Evolutionary conservation across 2,113 vertebrate genomes (phyloP), one percentile per base, ranked within the genome.

Genomic region (Heterotis niloticus): DNA sequence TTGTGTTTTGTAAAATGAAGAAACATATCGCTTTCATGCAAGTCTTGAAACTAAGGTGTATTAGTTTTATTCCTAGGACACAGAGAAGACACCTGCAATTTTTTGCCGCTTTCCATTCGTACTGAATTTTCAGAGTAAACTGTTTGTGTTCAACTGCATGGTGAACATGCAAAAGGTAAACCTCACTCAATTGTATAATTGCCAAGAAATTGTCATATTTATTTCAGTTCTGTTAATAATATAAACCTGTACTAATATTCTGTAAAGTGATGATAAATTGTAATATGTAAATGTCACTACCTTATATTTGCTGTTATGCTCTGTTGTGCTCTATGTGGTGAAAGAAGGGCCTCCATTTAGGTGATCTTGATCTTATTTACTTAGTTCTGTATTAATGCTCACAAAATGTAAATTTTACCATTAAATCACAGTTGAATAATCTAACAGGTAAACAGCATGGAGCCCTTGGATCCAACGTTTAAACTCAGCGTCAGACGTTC

Each of bases 51-150:
- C 52, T 56, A 64, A 16, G 44, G 11, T 68, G 23, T 59, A 51
- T 7, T 44, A 16, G 75, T 82, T 81, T 64, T 26, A 70, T 18
- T 78, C 76, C 5, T 60, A 92, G 90, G 87, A 90, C 57, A 62
- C 81, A 0, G 13, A 14, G 0, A 0, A 62, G 1, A 81, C 78
- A 7, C 86, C 88, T 0, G 80, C 62, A 65, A 87, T 89, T 81
- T 91, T 91, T 80, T 91, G 88, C 77, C 85, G 76, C 75, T 91
- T 87, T 73, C 91, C 91, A 0, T 92, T 92, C 44, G 17, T 90
- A 72, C 83, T 91, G 11, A 80, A 79, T 23, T 82, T 91, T 60
- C 4, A 54, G 29, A 78, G 68, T 70, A 92, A 91, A 72, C 80
- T 79, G 13, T 12, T 10, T 0, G 0, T 85, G 65, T 91, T 90